A percentile compares a stretch with the other conserved stretches of the same genome.
Conservation (phyloP, 2,113 vertebrate species). For the Engraulis encrasicolus region DNA sequence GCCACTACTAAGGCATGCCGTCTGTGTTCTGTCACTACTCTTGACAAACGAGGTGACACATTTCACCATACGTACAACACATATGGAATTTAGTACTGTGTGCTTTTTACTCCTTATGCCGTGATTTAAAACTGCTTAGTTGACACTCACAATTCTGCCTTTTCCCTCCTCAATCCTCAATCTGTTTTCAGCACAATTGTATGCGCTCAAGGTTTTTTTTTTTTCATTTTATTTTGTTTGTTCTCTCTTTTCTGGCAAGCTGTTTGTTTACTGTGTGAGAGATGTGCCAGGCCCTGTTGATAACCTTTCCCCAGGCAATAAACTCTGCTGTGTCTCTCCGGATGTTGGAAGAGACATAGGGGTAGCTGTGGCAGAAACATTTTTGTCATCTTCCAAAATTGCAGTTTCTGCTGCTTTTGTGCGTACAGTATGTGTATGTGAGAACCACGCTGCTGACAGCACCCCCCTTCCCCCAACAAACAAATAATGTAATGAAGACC, state of each 20-base stretch:
- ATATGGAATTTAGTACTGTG: not conserved
- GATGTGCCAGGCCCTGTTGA: not conserved
- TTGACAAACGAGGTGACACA: not conserved
- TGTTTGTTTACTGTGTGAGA: not conserved
- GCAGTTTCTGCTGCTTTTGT: not conserved
- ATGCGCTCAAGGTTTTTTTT: no score
- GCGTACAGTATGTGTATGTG: no score
- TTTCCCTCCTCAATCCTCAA: no score
- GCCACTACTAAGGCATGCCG: not conserved
- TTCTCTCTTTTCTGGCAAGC: not conserved
- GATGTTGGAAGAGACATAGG: not conserved
- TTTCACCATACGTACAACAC: not conserved
- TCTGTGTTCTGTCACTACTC: not conserved
- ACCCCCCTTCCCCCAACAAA: no score
- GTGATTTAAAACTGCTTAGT: not conserved
- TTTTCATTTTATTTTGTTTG: no score
- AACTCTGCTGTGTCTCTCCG: not conserved
- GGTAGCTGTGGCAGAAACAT: not conserved
- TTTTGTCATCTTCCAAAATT: not conserved
- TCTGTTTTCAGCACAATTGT: not conserved
- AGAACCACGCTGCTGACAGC: no score
- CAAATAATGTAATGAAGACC: no score
- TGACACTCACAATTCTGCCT: not conserved
- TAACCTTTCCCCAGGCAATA: not conserved
- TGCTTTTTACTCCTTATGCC: not conserved